These are phyloP conservation scores for Orthosia gothica DNA, from an alignment of 2,888 invertebrate genomes.

Conservation along the genomic window DNA sequence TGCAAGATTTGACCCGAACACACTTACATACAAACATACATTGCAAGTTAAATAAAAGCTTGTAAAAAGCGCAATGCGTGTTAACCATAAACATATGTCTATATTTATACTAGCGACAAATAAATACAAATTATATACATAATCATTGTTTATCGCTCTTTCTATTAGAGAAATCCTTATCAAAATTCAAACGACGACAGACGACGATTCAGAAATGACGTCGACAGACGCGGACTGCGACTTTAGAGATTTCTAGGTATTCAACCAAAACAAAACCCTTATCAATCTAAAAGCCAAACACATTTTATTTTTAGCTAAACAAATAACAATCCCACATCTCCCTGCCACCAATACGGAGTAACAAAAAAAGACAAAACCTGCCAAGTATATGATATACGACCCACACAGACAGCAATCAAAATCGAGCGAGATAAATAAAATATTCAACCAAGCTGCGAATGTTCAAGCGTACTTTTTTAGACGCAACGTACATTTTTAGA, in stretches of 20 bases:
- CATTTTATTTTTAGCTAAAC: constrained; percentile 14
- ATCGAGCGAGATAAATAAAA: constrained; percentile 55
- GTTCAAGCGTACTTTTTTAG: constrained; percentile 44
- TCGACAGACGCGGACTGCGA: no score
- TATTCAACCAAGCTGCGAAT: constrained; percentile 53
- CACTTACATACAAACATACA: no score
- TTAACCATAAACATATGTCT: neutral
- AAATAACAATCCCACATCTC: constrained; percentile 1
- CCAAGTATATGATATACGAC: constrained; percentile 51
- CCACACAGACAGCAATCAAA: constrained; percentile 49
- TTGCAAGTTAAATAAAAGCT: no score
- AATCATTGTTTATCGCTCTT: no score
- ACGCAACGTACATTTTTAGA: constrained; percentile 43
- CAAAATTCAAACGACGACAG: no score
- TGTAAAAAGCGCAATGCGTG: no score
- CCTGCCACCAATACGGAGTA: neutral
- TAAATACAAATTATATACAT: no score
- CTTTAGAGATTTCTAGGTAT: no score
- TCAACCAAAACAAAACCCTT: neutral
- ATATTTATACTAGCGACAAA: no score
- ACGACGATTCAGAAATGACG: no score
- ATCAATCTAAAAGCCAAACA: neutral
- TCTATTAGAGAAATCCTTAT: no score
- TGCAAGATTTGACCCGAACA: no score
- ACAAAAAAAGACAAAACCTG: constrained; percentile 30